Conservation (phyloP, 2,113 vertebrate species). For the Pseudolaguvia tuberculata region DNA sequence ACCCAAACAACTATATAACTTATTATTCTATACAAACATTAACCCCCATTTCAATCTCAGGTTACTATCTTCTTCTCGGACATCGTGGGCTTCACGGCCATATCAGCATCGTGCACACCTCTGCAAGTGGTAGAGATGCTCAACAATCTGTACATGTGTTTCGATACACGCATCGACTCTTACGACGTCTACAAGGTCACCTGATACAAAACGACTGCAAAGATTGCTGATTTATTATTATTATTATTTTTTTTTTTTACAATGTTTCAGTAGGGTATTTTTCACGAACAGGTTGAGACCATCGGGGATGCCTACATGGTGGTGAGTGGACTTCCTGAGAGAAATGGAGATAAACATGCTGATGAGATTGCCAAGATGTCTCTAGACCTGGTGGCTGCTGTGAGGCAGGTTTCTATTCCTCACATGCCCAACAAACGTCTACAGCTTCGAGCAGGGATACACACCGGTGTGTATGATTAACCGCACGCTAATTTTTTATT, state of each 20-base stretch:
- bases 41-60: conserved; percentile 54
- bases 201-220: neutral
- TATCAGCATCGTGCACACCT: conserved; percentile 82
- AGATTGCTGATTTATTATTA: neutral
- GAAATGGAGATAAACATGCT: conserved; percentile 74
- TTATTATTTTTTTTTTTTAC: too few relatives aligned
- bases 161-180: conserved; percentile 83
- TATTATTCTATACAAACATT: neutral
- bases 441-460: conserved; percentile 79
- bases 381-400: conserved; percentile 81
- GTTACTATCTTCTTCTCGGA: conserved; percentile 90
- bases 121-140: conserved; percentile 86
- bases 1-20: neutral
- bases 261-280: neutral
- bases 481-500: neutral
- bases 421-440: conserved; percentile 76
- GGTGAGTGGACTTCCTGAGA: conserved; percentile 80
- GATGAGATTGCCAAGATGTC: conserved; percentile 86
- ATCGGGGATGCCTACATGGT: conserved; percentile 90
- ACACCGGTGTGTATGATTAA: conserved; percentile 72
- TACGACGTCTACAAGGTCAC: conserved; percentile 84
- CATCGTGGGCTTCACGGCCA: conserved; percentile 82
- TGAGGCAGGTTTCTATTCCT: conserved; percentile 77
- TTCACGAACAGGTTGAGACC: conserved; percentile 74
- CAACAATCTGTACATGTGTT: conserved; percentile 82